These are phyloP conservation scores for Tenthredo notha DNA, from an alignment of 2,888 invertebrate species.

Conservation along the genomic window DNA sequence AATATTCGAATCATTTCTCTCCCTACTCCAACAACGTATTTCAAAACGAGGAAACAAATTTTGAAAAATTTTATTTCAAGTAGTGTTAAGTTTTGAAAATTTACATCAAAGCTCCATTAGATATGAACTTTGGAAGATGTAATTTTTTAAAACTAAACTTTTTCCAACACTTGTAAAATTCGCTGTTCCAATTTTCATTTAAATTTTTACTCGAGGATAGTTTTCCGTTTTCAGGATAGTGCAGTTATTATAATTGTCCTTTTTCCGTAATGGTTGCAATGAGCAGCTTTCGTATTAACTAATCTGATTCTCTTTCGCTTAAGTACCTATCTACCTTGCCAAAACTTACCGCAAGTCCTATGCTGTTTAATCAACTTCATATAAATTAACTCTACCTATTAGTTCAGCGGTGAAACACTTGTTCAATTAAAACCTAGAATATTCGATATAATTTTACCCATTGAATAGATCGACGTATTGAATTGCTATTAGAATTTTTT, in stretches of 20 bases:
- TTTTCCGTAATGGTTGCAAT: background rate
- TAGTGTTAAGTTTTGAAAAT: background rate
- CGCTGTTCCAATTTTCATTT: background rate
- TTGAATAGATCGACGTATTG: no score
- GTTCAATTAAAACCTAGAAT: background rate
- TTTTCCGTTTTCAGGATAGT: background rate
- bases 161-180: background rate
- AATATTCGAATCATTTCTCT: background rate
- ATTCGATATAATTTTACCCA: background rate
- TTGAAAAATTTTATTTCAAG: background rate
- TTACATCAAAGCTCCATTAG: background rate
- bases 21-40: background rate
- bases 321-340: background rate
- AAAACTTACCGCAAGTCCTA: background rate
- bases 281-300: background rate
- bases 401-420: background rate
- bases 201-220: background rate
- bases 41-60: background rate
- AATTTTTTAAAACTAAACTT: background rate
- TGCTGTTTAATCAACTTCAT: conserved; percentile 16
- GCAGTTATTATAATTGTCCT: background rate
- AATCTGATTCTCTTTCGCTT: background rate
- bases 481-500: no score
- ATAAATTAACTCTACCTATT: background rate
- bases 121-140: background rate